Percentiles rank a stretch among this genome's conserved stretches.
Evolutionary conservation across 2,113 vertebrate species (phyloP).

Genomic region (Danionella cerebrum): DNA sequence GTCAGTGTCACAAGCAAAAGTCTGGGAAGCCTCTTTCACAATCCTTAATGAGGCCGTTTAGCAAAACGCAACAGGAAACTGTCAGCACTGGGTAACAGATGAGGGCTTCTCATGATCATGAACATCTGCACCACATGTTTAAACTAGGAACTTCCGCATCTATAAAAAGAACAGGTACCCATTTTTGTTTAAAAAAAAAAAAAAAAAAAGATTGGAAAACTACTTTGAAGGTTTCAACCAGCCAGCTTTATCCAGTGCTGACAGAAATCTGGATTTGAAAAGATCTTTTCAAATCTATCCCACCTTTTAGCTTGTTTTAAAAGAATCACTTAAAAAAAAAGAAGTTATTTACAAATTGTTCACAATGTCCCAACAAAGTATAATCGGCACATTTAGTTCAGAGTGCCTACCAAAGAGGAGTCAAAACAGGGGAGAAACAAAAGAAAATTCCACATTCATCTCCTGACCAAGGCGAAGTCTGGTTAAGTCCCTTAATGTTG

Average conservation of each 20-base stretch:
- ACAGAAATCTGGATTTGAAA: slow-evolving; percentile 39
- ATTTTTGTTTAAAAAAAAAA: slow-evolving; percentile 58
- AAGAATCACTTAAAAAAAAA: slow-evolving; percentile 73
- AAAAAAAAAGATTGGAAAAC: not conserved
- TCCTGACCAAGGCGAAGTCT: slow-evolving; percentile 42
- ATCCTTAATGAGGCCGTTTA: slow-evolving; percentile 42
- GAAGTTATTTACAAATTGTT: slow-evolving; percentile 63
- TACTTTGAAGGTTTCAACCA: not conserved
- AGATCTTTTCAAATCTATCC: slow-evolving; percentile 39
- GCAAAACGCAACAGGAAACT: slow-evolving; percentile 24
- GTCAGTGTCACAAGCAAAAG: slow-evolving; percentile 58
- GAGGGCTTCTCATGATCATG: not conserved
- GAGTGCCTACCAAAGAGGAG: slow-evolving; percentile 47
- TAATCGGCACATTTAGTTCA: slow-evolving; percentile 45
- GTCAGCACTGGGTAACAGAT: slow-evolving; percentile 52
- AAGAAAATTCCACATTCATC: slow-evolving; percentile 16
- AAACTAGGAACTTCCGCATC: no score
- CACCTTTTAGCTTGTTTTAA: slow-evolving; percentile 65
- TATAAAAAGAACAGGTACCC: no score
- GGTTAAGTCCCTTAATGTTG: slow-evolving; percentile 62
- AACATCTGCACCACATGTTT: slow-evolving; percentile 39
- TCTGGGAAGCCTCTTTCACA: slow-evolving; percentile 54
- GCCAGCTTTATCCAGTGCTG: slow-evolving; percentile 62
- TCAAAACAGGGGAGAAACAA: not conserved
- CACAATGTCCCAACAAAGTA: slow-evolving; percentile 48